Conservation (phyloP, 2,797 vertebrate species). For the Anguilla obscura region DNA sequence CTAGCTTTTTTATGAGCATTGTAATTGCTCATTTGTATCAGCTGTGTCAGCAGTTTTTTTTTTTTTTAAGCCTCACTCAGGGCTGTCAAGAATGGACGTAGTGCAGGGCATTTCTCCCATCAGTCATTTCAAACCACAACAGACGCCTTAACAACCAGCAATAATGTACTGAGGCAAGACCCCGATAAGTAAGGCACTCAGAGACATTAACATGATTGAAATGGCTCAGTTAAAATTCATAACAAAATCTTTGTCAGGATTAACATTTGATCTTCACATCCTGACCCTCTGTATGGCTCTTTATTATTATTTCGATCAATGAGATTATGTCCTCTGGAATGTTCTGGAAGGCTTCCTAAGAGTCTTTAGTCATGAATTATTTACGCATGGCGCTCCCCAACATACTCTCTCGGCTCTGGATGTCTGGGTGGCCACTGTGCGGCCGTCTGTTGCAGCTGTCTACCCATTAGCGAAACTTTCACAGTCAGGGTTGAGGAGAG, state of each 20-base stretch:
- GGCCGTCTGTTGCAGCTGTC: neutral
- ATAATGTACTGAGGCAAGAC: neutral
- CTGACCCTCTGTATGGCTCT: neutral
- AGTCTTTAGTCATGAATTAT: neutral
- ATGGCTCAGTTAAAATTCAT: slow-evolving; percentile 5
- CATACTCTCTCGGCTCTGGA: neutral
- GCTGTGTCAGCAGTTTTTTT: neutral
- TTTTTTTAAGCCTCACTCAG: neutral
- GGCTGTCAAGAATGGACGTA: neutral
- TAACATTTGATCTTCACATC: neutral
- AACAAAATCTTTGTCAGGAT: neutral
- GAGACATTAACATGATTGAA: neutral
- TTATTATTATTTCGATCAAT: neutral
- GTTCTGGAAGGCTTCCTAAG: neutral
- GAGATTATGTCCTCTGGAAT: slow-evolving; percentile 1
- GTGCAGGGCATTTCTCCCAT: neutral
- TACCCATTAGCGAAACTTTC: neutral
- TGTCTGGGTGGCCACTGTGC: neutral
- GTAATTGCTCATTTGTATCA: neutral
- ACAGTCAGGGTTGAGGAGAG: slow-evolving; percentile 2
- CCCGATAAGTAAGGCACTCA: neutral
- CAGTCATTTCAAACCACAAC: neutral
- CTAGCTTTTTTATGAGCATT: neutral
- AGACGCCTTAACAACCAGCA: neutral
- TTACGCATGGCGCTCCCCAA: neutral